Base-by-base conservation (phyloP, 2,888 invertebrate species). In the Lepidochrysops patricia region DNA sequence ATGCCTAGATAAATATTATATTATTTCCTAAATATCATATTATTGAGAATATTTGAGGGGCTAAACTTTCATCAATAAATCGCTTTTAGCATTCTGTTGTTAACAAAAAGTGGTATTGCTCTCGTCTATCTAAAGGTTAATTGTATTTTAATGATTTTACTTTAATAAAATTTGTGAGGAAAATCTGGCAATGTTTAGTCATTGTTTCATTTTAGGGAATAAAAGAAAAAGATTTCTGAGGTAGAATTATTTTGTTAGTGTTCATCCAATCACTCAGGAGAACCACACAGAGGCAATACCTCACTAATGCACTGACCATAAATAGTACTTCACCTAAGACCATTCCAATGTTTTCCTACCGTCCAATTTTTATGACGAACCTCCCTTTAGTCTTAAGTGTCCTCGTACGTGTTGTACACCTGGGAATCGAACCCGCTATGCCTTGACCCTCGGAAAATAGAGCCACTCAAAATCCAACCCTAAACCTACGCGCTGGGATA, bases 351-450 rank as follows among this genome's bases (percentile, higher is more conserved):
- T 72, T 75, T 76, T 73, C 77, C 78, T 82, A 74, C 77, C 74
- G 79, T 80, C 84, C 85, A 80, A 86, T 85, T 88, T 87, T 88
- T 88, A 89, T 89, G 87, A 87, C 87, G 78, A 72, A 84, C 78
- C 81, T 85, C 87, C 88, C 88, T 87, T 83, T 84, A 82, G 80
- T 80, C 82, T 84, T 88, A 87, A 88, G 86, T 88, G 85, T 82
- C 73, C 75, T 67, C 76, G 83, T 83, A 88, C 88, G 86, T 84
- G 86, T 74, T 75, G 77, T 76, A 79, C 89, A 88, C 89, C 89
- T 89, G 89, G 89, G 90, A 90, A 87, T 90, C 86, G 82, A 89
- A 89, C 81, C 83, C 82, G 75, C 88, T 84, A 80, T 82, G 80
- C 77, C 73, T 79, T 84, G 85, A 85, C 86, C 85, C 87, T 72